Evolutionary conservation across 92 coral and sea anemone genomes (phyloP).

Genomic region (Anthopleura xanthogrammica): DNA sequence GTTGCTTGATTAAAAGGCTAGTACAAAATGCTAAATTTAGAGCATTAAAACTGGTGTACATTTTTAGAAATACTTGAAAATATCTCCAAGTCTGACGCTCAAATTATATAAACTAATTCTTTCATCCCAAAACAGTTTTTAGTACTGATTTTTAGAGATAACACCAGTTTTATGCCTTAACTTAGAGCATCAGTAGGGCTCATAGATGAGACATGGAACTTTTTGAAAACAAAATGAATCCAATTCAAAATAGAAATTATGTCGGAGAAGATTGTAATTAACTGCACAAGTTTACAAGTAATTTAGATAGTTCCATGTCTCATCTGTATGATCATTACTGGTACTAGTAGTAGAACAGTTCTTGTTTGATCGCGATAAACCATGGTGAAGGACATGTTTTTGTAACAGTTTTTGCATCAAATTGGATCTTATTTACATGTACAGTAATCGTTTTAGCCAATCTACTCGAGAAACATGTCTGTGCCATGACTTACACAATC

Average conservation of each 20-base stretch:
- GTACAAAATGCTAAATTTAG: neutral
- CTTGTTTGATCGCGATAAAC: neutral
- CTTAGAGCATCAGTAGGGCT: neutral
- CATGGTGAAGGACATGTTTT: neutral
- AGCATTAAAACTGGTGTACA: neutral
- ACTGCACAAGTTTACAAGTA: no score
- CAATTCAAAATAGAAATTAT: neutral
- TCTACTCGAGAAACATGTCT: neutral
- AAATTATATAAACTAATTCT: no score
- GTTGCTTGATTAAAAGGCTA: neutral
- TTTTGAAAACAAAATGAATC: no score
- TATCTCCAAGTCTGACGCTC: no score
- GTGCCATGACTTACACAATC: neutral
- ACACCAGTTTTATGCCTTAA: neutral
- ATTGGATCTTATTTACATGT: no score
- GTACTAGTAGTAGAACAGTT: neutral
- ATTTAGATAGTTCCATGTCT: neutral
- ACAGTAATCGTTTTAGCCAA: neutral
- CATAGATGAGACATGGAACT: neutral
- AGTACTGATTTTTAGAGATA: no score
- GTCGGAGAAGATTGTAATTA: neutral
- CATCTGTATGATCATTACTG: neutral
- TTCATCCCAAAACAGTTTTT: no score
- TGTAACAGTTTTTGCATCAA: no score
- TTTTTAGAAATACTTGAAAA: no score